A percentile compares a stretch with the other conserved stretches of the same genome.
Evolutionary conservation across 2,797 vertebrate species (phyloP).

Genomic region (Cetoscarus ocellatus): DNA sequence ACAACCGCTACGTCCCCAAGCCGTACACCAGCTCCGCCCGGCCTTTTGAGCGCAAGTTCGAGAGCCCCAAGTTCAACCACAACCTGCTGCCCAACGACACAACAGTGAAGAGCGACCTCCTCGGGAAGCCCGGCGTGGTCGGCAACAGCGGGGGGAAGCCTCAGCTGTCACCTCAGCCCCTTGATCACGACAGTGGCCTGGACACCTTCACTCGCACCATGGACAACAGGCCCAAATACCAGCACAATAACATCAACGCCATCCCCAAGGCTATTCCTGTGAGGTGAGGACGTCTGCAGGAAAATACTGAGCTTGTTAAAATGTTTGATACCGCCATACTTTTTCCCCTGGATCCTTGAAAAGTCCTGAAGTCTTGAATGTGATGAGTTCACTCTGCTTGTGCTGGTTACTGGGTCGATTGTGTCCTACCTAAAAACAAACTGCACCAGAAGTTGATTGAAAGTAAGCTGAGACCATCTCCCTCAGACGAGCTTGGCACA

Average conservation of each 20-base stretch:
- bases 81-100: slow-evolving; percentile 96
- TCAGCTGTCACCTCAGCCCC: slow-evolving; percentile 88
- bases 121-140: slow-evolving; percentile 68
- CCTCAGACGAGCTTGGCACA: no score
- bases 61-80: slow-evolving; percentile 99
- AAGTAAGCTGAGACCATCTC: no score
- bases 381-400: no score
- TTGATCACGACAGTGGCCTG: slow-evolving; percentile 91
- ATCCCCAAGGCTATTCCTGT: slow-evolving; percentile 96
- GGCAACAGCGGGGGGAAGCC: slow-evolving; percentile 83
- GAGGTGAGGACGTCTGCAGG: slow-evolving; percentile 82
- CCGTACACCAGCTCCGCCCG: slow-evolving; percentile 90
- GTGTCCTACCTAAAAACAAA: no score
- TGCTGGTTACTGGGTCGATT: no score
- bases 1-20: slow-evolving; percentile 91
- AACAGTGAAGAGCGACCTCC: slow-evolving; percentile 82
- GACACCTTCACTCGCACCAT: slow-evolving; percentile 93
- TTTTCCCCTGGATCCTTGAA: no score
- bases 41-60: slow-evolving; percentile 97
- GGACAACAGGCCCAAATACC: slow-evolving; percentile 95
- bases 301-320: slow-evolving; percentile 16
- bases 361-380: no score
- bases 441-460: no score
- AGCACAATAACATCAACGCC: slow-evolving; percentile 94
- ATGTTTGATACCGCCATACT: no score